Evolutionary conservation across 2,113 vertebrate genomes (phyloP).

Genomic region (Mirounga angustirostris): DNA sequence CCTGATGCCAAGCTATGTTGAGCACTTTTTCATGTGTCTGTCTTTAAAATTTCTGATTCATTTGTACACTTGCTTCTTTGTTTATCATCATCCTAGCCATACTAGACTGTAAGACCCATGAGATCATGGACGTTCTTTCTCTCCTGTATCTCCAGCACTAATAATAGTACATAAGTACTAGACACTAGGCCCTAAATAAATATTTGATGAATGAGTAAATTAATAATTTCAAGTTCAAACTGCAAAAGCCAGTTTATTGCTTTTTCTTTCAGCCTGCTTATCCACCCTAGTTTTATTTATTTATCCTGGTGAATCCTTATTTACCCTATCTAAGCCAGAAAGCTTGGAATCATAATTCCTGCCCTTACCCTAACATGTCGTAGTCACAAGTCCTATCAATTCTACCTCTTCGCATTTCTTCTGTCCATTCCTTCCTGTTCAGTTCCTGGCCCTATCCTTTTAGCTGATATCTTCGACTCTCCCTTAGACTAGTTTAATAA

Average conservation of each 20-base stretch:
- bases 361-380: fast-evolving
- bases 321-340: background rate
- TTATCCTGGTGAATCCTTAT: background rate
- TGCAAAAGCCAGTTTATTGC: background rate
- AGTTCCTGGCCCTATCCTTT: background rate
- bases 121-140: background rate
- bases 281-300: background rate
- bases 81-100: background rate
- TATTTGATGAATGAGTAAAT: conserved; percentile 5
- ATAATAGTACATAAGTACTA: background rate
- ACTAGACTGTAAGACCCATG: background rate
- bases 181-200: background rate
- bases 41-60: conserved; percentile 26
- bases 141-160: background rate
- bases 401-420: background rate
- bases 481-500: background rate
- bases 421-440: background rate
- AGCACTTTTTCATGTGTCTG: background rate
- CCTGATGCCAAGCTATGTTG: too few species aligned
- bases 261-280: background rate
- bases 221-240: background rate
- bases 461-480: background rate
- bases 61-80: background rate
- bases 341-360: background rate
- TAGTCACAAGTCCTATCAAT: background rate